phyloP scores from a whole-genome alignment of 2,797 vertebrate species.

The Orestias chungarensis region DNA sequence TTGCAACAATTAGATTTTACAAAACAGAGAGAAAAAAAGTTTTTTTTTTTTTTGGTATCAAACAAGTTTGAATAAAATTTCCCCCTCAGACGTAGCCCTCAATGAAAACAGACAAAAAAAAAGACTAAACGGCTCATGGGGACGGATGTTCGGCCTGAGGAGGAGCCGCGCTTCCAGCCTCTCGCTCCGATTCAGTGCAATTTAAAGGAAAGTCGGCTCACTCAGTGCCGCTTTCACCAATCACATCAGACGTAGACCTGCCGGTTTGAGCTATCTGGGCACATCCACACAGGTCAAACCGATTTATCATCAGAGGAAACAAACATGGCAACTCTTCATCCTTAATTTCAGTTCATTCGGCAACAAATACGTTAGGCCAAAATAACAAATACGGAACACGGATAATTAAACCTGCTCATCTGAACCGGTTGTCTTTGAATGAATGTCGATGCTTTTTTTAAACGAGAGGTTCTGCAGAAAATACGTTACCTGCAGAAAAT shows the following conservation, averaged over 20 bases:
- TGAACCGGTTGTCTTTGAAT: background rate
- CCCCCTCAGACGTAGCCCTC: slow-evolving; percentile 69
- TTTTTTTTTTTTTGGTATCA: no score
- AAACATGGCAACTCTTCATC: background rate
- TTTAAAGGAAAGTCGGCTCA: slow-evolving; percentile 53
- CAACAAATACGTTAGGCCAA: background rate
- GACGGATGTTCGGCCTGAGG: slow-evolving; percentile 51
- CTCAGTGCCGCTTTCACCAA: slow-evolving; percentile 22
- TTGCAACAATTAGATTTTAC: slow-evolving; percentile 50
- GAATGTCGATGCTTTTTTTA: slow-evolving; percentile 1
- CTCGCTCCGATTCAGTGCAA: slow-evolving; percentile 70
- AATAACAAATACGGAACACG: background rate
- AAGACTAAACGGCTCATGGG: slow-evolving; percentile 25
- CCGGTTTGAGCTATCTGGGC: slow-evolving; percentile 27
- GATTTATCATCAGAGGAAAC: slow-evolving; percentile 5
- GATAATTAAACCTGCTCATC: background rate
- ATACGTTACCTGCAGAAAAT: background rate
- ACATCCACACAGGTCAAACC: background rate
- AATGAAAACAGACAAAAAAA: slow-evolving; percentile 39
- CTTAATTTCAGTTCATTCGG: background rate
- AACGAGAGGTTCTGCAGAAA: background rate
- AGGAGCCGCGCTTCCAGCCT: slow-evolving; percentile 23
- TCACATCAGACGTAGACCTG: slow-evolving; percentile 35
- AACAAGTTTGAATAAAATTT: slow-evolving; percentile 41
- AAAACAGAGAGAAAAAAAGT: slow-evolving; percentile 17